phyloP scores from a whole-genome alignment of 2,797 vertebrate genomes.

The Meda fulgida region DNA sequence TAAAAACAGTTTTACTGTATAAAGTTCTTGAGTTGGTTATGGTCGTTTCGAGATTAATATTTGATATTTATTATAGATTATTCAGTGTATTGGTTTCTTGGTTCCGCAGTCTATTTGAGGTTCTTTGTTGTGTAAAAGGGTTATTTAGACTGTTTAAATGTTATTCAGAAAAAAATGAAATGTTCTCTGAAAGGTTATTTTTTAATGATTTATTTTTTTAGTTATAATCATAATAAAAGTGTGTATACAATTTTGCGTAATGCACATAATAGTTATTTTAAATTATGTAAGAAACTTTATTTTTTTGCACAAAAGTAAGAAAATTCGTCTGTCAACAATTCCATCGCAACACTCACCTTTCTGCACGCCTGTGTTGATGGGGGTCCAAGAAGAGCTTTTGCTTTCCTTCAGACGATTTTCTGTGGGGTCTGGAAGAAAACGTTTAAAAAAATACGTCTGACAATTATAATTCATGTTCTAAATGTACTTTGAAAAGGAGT shows the following conservation, averaged over 20 bases:
- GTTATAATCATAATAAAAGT: not conserved
- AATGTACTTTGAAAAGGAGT: not conserved
- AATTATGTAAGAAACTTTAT: not conserved
- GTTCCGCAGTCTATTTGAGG: not conserved
- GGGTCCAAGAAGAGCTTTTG: conserved; percentile 90
- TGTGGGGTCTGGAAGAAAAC: conserved; percentile 86
- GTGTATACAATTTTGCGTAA: not conserved
- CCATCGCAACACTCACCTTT: conserved; percentile 85
- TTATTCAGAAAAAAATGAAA: not conserved
- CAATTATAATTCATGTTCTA: not conserved
- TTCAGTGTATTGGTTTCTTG: not conserved
- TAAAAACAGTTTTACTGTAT: not conserved
- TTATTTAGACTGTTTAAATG: not conserved
- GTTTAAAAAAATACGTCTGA: conserved; percentile 24
- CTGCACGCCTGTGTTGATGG: conserved; percentile 90
- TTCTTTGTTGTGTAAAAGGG: not conserved
- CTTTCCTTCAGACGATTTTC: conserved; percentile 94
- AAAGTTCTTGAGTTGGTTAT: not conserved
- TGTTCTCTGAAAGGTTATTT: not conserved
- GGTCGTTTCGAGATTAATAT: not conserved
- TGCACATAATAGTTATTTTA: not conserved
- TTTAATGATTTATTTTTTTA: not conserved
- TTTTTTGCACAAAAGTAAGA: not conserved
- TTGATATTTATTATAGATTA: not conserved
- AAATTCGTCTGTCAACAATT: not conserved